Evolutionary conservation across 2,113 vertebrate species (phyloP), one percentile per base, ranked within the genome.

Genomic region (Seriola aureovittata): DNA sequence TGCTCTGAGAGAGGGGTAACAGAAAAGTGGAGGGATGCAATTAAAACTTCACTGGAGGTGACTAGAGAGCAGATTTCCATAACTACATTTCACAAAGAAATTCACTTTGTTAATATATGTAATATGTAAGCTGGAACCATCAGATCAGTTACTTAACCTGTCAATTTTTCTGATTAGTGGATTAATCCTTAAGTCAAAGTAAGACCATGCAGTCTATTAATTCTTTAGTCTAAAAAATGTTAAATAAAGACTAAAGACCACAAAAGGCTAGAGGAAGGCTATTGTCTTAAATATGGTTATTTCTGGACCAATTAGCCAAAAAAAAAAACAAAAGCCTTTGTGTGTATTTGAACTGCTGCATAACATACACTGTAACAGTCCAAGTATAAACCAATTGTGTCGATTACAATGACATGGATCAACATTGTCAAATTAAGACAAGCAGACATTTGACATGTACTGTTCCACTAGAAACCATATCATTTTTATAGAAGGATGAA

Each of bases 1-100:
- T 77, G 21, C 63, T 42, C 36, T 23, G 42, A 84, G 69, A 48
- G 63, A 85, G 60, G 63, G 60, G 71, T 70, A 65, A 77, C 44
- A 64, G 69, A 75, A 74, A 73, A 75, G 50, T 74, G 73, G 46
- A 80, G 76, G 71, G 80, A 88, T 81, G 86, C 73, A 87, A 88
- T 90, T 90, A 89, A 74, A 84, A 81, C 63, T 78, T 80, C 40
- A 81, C 74, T 65, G 85, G 62, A 84, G 55, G 50, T 8, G n/a
- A 77, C 71, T 25, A 82, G 54, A 85, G 81, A 75, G 46, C 48
- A 42, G 13, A 78, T 85, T 89, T 77, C 25, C 52, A 73, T 82
- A 80, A 85, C 70, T 84, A 75, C 69, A 84, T 60, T 71, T 69
- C 38, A 75, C 32, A 68, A 42, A 75, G 57, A 69, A 65, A 72